Conservation (phyloP, 2,797 vertebrate species). For the Distichodus sexfasciatus region DNA sequence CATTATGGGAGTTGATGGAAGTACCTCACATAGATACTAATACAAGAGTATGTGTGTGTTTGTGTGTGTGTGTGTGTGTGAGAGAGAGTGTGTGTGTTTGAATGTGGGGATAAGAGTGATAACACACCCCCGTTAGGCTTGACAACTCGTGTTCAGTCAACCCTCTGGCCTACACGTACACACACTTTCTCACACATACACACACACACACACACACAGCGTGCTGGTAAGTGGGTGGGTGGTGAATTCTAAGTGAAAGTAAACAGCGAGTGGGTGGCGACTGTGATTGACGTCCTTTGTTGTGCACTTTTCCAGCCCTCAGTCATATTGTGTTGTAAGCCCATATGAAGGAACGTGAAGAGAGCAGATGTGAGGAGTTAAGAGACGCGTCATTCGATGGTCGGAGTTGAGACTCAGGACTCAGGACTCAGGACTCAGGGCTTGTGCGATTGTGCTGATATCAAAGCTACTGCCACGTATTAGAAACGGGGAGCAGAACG, state of each 20-base stretch:
- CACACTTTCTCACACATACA: neutral
- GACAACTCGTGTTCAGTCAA: constrained; percentile 36
- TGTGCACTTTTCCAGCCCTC: constrained; percentile 15
- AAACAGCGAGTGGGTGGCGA: constrained; percentile 21
- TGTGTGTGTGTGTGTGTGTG: neutral
- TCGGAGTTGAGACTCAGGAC: no score
- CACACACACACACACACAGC: constrained; percentile 7
- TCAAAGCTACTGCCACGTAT: no score
- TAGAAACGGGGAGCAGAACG: no score
- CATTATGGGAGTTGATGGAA: no score
- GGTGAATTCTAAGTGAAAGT: constrained; percentile 31
- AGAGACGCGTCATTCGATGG: no score
- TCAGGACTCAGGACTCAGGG: no score
- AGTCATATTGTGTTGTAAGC: constrained; percentile 21
- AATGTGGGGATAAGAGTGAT: neutral
- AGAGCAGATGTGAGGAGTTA: neutral
- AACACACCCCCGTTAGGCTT: constrained; percentile 4
- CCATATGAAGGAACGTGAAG: neutral
- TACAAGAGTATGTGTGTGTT: no score
- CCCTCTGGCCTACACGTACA: neutral
- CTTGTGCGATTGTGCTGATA: no score
- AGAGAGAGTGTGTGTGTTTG: constrained; percentile 6
- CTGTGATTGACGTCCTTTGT: constrained; percentile 33
- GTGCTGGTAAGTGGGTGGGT: constrained; percentile 33
- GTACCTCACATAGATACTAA: no score